Percentiles rank a stretch among this genome's conserved stretches.
phyloP scores from a whole-genome alignment of 2,888 invertebrate species.

The Hydraecia micacea region DNA sequence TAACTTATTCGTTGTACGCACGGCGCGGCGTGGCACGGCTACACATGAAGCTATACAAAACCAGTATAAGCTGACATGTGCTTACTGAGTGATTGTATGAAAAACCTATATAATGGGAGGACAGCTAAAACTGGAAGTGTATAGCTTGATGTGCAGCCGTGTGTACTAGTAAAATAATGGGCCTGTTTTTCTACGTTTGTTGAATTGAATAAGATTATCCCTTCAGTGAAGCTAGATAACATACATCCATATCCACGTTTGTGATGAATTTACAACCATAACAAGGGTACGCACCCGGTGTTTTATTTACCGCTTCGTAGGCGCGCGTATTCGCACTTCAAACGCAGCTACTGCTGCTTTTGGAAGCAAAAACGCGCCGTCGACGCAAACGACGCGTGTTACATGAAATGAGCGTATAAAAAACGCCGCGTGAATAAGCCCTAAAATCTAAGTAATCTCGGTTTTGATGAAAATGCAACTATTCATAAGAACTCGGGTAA shows the following conservation, averaged over 20 bases:
- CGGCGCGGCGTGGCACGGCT: too few species aligned
- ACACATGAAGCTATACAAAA: neutral
- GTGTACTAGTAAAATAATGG: neutral
- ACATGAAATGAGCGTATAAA: neutral
- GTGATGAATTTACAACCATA: neutral
- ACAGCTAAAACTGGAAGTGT: neutral
- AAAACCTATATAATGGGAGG: neutral
- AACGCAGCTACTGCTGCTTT: neutral
- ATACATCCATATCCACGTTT: neutral
- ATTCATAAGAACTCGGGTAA: neutral
- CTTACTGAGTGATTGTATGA: neutral
- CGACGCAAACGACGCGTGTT: neutral
- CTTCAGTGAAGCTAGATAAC: constrained; percentile 1
- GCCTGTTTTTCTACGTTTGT: neutral
- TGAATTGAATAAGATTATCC: neutral
- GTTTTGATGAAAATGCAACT: neutral
- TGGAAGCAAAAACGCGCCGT: neutral
- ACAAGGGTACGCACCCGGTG: too few species aligned
- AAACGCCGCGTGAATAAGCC: neutral
- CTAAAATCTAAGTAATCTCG: neutral
- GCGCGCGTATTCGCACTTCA: neutral
- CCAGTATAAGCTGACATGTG: neutral
- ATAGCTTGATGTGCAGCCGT: neutral
- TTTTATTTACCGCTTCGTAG: neutral
- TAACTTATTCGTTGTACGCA: neutral